Conservation (phyloP, 2,113 vertebrate species). For the Poeciliopsis prolifica region DNA sequence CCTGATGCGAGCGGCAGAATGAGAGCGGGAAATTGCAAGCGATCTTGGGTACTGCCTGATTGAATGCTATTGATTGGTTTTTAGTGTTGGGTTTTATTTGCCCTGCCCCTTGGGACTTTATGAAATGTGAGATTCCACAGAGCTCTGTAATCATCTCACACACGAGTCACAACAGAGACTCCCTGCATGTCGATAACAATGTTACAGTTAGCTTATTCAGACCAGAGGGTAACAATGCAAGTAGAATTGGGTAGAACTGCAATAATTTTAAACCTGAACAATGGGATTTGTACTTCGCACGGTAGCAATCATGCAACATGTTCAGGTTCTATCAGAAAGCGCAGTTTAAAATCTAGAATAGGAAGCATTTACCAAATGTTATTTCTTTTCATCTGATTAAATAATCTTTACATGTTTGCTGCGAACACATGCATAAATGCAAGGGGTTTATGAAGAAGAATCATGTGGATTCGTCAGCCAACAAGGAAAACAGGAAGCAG, state of each 20-base stretch:
- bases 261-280: not conserved
- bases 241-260: not conserved
- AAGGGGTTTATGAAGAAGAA: constrained; percentile 22
- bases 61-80: constrained; percentile 52
- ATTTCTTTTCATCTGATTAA: not conserved
- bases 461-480: constrained; percentile 31
- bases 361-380: too few species aligned
- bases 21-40: constrained; percentile 28
- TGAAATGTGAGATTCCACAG: constrained; percentile 21
- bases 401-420: not conserved
- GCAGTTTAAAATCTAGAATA: not conserved
- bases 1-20: constrained; percentile 16
- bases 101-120: not conserved
- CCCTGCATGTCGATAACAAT: constrained; percentile 21
- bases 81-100: constrained; percentile 22
- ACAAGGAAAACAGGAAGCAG: constrained; percentile 9
- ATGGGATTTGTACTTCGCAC: not conserved
- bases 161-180: constrained; percentile 5
- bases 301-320: not conserved
- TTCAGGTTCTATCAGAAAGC: not conserved
- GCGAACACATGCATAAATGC: not conserved
- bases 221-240: not conserved
- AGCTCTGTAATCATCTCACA: constrained; percentile 28
- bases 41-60: constrained; percentile 38
- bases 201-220: not conserved